Base-by-base conservation (phyloP, 2,113 vertebrate genomes). In the Chlorodrepanis virens region DNA sequence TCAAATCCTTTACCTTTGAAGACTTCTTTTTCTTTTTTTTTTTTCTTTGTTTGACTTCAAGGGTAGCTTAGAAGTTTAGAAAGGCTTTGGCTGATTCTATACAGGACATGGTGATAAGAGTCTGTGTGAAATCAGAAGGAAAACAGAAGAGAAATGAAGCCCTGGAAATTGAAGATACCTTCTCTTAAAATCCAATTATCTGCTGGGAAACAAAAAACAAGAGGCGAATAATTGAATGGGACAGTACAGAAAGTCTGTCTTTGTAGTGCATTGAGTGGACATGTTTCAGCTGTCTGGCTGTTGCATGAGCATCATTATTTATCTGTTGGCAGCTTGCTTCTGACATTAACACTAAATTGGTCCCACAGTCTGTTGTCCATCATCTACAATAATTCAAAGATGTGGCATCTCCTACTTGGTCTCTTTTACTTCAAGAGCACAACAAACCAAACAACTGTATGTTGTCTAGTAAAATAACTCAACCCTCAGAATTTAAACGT, bases 181-280 rank as follows among this genome's bases (percentile, higher is more conserved):
- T 81, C 75, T 74, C 49, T 94, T 93, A 88, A 93, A 96, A 95
- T 93, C 68, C 60, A 90, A 77, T 96, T 96, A 93, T 90, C 70
- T 93, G 39, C 64, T 90, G 60, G 40, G 50, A 75, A 94, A 81
- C 42, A 80, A 93, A 85, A 91, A 95, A 93, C 54, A 57, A 61
- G 40, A 67, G 50, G 11, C 65, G 39, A 83, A 63, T 96, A 93
- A 96, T 88, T 93, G 88, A 95, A 89, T 47, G 75, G 90, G 87
- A 64, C 83, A 81, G 60, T 92, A 74, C 47, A 86, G 85, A 91
- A 81, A 83, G 95, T 89, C 68, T 90, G 0, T 93, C 82, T 86
- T 74, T 70, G 75, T 91, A 81, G 75, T 61, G 35, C 54, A 47
- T 53, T 57, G 70, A 63, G 64, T 56, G 56, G 59, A 35, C 0